Evolutionary conservation across 2,113 vertebrate species (phyloP), one percentile per base, ranked within the genome.

Genomic region (Ranitomeya variabilis): DNA sequence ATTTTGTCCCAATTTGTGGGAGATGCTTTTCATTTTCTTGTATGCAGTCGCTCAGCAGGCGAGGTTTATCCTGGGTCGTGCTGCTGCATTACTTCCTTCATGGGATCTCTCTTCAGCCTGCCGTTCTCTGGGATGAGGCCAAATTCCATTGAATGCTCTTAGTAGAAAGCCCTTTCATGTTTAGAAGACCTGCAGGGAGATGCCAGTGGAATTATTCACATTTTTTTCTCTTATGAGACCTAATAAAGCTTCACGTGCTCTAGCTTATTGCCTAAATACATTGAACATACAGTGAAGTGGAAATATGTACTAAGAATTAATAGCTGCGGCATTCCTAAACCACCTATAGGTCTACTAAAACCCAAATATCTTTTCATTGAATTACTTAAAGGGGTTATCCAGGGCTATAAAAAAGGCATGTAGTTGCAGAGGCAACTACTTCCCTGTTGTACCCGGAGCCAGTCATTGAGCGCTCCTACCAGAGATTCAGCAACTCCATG

Each of bases 111-210:
- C 45, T 18, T 55, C 16, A 14, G 14, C 87, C 87, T 84, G 73
- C 82, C 79, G 87, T 85, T 85, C 19, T 18, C 51, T 89, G 87
- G 60, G 60, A 10, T 18, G 1, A 1, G 57, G 87, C 81, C 87
- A 85, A 57, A 85, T 89, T 89, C 87, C 87, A 66, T 26, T 54
- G 80, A 77, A 77, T 52, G 4, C 57, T 45, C 37, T 83, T 54
- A 64, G 71, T 45, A 52, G 37, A 74, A 71, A 77, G 45, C 26
- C 37, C 26, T 79, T 88, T 83, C 77, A 78, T 77, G 69, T 84
- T 31, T 81, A 8, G 7, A n/a, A 66, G 26, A 73, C 4, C 37
- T 26, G 73, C n/a, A 45, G 55, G 76, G 74, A 88, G 31, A 15
- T 66, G 13, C 16, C 11, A 21, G 31, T 31, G 69, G 80, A 51